phyloP scores from a whole-genome alignment of 2,797 vertebrate species.

The Staurois parvus region DNA sequence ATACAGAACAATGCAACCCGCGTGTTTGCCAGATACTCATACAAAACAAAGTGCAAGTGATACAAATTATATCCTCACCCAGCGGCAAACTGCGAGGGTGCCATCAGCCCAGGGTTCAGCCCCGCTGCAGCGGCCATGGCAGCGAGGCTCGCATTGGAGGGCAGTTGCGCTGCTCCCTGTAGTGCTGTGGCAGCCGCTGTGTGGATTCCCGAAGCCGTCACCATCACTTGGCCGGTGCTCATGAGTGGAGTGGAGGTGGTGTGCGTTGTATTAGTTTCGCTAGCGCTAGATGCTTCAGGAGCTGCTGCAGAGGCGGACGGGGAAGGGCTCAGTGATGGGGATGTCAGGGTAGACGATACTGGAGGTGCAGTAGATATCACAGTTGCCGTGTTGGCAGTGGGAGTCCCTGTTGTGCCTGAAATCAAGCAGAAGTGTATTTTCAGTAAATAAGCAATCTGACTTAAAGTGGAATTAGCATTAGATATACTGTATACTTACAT shows the following conservation, averaged over 20 bases:
- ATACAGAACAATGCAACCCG: too few species aligned
- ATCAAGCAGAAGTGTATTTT: background rate
- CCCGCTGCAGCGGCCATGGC: constrained; percentile 98
- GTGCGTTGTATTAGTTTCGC: constrained; percentile 83
- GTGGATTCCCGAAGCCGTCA: constrained; percentile 86
- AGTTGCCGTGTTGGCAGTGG: constrained; percentile 87
- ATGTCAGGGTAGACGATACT: constrained; percentile 82
- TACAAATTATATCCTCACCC: constrained; percentile 80
- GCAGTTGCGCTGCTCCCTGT: constrained; percentile 88
- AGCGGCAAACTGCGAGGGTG: constrained; percentile 92
- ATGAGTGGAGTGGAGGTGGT: constrained; percentile 86
- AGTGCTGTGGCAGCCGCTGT: constrained; percentile 85
- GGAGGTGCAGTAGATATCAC: constrained; percentile 94
- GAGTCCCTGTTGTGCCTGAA: constrained; percentile 86
- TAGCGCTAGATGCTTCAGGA: constrained; percentile 79
- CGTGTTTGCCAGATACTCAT: too few species aligned
- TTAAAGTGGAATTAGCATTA: too few species aligned
- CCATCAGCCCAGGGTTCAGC: constrained; percentile 92
- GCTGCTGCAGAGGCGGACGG: constrained; percentile 78
- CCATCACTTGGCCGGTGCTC: constrained; percentile 92
- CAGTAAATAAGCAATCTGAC: too few species aligned
- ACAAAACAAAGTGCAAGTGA: too few species aligned
- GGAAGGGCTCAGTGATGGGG: constrained; percentile 89
- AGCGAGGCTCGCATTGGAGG: constrained; percentile 91
- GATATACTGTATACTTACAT: too few species aligned